Evolutionary conservation across 2,888 invertebrate species (phyloP), one percentile per base, ranked within the genome.

Genomic region (Lithophane semibrunnea): DNA sequence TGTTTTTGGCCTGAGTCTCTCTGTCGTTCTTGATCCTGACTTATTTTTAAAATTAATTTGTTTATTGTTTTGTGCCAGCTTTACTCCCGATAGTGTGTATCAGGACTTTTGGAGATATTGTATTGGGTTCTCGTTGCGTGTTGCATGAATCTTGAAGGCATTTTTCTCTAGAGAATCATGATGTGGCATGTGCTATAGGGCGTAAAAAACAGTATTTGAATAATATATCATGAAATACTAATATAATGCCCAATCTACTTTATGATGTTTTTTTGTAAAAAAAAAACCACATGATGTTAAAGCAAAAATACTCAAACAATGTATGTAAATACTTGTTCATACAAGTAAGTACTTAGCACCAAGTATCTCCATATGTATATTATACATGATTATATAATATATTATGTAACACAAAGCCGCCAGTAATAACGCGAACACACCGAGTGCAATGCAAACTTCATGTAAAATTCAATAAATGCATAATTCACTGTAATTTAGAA

Each of bases 381-480:
- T 2, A n/a, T 37, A 13, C 1, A 54, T 9, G 12, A 54, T 8
- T 66, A 8, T 49, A 13, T 60, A 24, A 44, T 69, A 24, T 42
- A 69, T 65, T 5, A 69, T 63, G 37, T 67, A 82, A 44, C 13
- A 21, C 52, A 63, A 66, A 66, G 44, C 56, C 10, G 0, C 21
- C n/a, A 37, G 24, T 29, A 56, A 44, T 37, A 70, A 29, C 37
- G 12, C 24, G 10, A 12, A 64, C 65, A 0, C 24, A 52, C 61
- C 10, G 44, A 58, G 16, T 71, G 65, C 42, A 72, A 65, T n/a
- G n/a, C 73, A 75, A 83, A 83, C 68, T 58, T 75, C 84, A 80
- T 82, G 49, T 44, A 13, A 83, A 75, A 83, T 80, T 82, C 74
- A 84, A 77, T 84, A 84, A 74, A 81, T 81, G 49, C 64, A 42